Conservation (phyloP, 1,140 invertebrate genomes). For the Cydia amplana region DNA sequence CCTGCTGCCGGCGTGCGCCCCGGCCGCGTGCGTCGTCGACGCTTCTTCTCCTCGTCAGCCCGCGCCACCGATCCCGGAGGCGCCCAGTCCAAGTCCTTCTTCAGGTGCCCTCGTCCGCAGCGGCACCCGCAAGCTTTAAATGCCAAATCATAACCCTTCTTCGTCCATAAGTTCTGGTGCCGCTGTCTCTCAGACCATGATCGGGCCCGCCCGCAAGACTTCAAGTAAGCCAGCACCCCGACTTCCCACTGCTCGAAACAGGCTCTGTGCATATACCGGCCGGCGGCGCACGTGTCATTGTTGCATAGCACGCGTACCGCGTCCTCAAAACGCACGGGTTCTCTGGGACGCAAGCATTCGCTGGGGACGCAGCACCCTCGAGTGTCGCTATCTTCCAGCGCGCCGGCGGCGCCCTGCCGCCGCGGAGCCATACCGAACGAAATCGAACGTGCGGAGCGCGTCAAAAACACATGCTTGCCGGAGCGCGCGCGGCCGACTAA, state of each 20-base stretch:
- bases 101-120: slow-evolving; percentile 93
- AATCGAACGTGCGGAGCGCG: slow-evolving; percentile 71
- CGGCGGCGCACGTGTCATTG: slow-evolving; percentile 93
- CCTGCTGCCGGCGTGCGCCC: slow-evolving; percentile 84
- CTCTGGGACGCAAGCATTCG: slow-evolving; percentile 87
- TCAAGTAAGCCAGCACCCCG: slow-evolving; percentile 91
- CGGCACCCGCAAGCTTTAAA: slow-evolving; percentile 93
- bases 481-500: slow-evolving; percentile 79
- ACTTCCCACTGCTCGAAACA: slow-evolving; percentile 97
- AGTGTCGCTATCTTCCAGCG: slow-evolving; percentile 72
- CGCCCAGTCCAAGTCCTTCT: slow-evolving; percentile 96
- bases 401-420: slow-evolving; percentile 73
- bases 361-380: slow-evolving; percentile 90
- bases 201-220: slow-evolving; percentile 92
- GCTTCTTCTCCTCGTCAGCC: slow-evolving; percentile 87
- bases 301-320: slow-evolving; percentile 95
- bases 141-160: slow-evolving; percentile 97
- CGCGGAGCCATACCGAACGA: slow-evolving; percentile 77
- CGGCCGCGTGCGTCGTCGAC: slow-evolving; percentile 82
- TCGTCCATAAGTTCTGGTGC: slow-evolving; percentile 97
- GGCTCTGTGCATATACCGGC: slow-evolving; percentile 96
- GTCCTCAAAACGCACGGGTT: slow-evolving; percentile 83
- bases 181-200: slow-evolving; percentile 97
- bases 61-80: slow-evolving; percentile 81
- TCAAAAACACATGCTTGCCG: slow-evolving; percentile 75